A percentile compares a stretch with the other conserved stretches of the same genome.
Evolutionary conservation across 2,113 vertebrate genomes (phyloP).

Genomic region (Solea solea): DNA sequence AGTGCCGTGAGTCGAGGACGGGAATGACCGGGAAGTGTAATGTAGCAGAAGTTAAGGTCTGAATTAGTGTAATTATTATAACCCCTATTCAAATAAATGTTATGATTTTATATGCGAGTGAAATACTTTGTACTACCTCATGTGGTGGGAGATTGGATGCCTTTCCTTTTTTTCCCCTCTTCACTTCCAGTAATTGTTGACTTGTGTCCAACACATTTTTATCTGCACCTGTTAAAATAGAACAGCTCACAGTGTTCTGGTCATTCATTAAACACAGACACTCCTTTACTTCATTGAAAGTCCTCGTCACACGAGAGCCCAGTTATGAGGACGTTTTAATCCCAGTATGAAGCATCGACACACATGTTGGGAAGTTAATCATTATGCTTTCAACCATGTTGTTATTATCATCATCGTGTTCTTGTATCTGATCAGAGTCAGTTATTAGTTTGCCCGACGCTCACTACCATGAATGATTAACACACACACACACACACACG

Average conservation of each 20-base stretch:
- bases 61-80: too few species aligned
- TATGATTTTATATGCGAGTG: too few species aligned
- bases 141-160: too few species aligned
- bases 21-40: too few species aligned
- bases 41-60: too few species aligned
- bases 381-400: constrained; percentile 8
- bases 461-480: constrained; percentile 29
- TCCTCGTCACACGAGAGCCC: constrained; percentile 5
- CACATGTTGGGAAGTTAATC: constrained; percentile 48
- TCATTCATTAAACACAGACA: constrained; percentile 1
- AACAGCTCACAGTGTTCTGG: not conserved
- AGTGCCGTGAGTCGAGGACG: too few species aligned
- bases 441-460: constrained; percentile 6
- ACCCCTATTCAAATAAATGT: too few species aligned
- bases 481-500: not conserved
- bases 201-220: too few species aligned
- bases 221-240: not conserved
- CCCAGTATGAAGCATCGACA: constrained; percentile 4
- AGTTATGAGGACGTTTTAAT: constrained; percentile 19
- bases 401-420: not conserved
- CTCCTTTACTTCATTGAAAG: constrained; percentile 32
- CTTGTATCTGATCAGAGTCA: not conserved
- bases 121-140: too few species aligned
- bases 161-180: too few species aligned
- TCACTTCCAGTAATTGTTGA: too few species aligned